Base-by-base conservation (phyloP, 2,888 invertebrate species). In the Euzophera pinguis region DNA sequence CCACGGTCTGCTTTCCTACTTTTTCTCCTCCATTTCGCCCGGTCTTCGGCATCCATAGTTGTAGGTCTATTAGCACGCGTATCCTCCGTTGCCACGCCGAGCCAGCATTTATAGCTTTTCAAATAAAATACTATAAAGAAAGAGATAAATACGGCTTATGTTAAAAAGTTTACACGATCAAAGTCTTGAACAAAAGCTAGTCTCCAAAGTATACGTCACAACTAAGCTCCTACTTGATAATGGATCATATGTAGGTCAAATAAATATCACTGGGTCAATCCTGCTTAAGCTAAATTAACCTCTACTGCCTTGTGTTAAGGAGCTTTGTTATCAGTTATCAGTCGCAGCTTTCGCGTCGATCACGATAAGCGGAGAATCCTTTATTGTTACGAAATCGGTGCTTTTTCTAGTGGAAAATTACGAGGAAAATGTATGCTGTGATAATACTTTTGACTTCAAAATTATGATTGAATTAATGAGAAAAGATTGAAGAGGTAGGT, bases 191-290 rank as follows among this genome's bases (percentile, higher is more conserved):
- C 32, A 9, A 32, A 3, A 35, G n/a, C n/a, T n/a, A 35, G 35
- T 3, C n/a, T n/a, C 5, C 22, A 2, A 22, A 3, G 22, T 22
- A 3, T 22, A 22, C 22, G 22, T 22, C 22, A 22, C 22, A 22
- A 22, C 22, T 3, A 22, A 22, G 22, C 22, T 22, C 22, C 3
- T 5, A 22, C 3, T 5, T 13, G 12, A 38, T 38, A 38, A 13
- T 38, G 38, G 12, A 38, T 13, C 38, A 38, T 38, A 58, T 32
- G 47, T 70, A 58, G 75, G 72, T 73, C 73, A 70, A 58, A 60
- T 58, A 74, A 78, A 75, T 73, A 73, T 65, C 72, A 75, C 62
- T 69, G 56, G 70, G 71, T 67, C 73, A 60, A 38, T 53, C 52
- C 52, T 14, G 35, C 10, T 9, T 22, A 34, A 8, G 4, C 43